phyloP scores from a whole-genome alignment of 2,113 vertebrate species.

The Antechinus flavipes region DNA sequence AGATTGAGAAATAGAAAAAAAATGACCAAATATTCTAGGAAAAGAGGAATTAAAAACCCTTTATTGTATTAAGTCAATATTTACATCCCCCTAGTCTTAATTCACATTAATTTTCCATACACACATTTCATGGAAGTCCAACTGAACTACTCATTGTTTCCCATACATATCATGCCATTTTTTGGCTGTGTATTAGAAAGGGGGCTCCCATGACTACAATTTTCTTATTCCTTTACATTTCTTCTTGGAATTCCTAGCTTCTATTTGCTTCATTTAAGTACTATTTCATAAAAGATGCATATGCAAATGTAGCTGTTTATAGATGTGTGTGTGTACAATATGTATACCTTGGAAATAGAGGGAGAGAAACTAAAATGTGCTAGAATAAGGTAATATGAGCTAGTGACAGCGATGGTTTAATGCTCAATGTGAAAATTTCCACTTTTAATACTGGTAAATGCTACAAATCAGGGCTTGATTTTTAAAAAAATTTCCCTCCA shows the following conservation, averaged over 20 bases:
- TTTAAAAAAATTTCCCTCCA: no score
- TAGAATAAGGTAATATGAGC: not conserved
- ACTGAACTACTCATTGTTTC: not conserved
- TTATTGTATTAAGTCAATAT: not conserved
- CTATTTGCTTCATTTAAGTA: not conserved
- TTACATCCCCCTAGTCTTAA: not conserved
- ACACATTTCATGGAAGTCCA: not conserved
- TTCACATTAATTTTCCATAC: not conserved
- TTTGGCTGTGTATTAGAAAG: not conserved
- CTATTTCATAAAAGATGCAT: not conserved
- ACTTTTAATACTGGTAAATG: not conserved
- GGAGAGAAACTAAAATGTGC: not conserved
- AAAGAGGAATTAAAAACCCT: not conserved
- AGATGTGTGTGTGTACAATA: not conserved
- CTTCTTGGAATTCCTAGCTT: not conserved
- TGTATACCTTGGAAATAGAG: not conserved
- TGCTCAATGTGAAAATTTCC: not conserved
- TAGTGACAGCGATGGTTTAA: not conserved
- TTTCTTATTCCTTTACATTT: not conserved
- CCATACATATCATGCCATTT: not conserved
- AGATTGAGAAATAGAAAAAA: not conserved
- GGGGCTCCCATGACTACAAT: not conserved
- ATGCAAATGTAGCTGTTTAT: not conserved
- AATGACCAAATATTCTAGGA: not conserved
- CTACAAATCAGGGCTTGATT: not conserved